These are phyloP conservation scores for Lissonota sp. DNA, from an alignment of 2,888 invertebrate genomes.

Conservation along the genomic window DNA sequence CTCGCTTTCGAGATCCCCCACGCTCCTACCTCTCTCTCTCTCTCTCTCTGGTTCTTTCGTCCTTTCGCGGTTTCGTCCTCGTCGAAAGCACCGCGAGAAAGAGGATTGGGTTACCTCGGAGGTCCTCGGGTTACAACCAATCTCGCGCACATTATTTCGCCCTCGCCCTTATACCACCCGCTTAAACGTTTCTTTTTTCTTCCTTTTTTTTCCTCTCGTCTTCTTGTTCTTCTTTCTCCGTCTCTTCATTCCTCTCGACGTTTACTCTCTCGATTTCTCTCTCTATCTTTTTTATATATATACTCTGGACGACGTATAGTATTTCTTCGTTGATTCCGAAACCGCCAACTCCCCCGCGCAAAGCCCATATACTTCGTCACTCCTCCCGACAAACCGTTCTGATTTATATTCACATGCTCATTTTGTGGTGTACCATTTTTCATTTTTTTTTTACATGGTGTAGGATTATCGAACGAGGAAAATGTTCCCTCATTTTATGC, in stretches of 20 bases:
- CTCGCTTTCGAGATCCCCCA: no score
- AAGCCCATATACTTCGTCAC: constrained; percentile 48
- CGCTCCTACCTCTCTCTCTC: constrained; percentile 14
- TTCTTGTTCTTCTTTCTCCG: constrained; percentile 64
- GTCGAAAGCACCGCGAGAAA: constrained; percentile 60
- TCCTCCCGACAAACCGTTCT: constrained; percentile 65
- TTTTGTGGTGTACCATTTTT: constrained; percentile 49
- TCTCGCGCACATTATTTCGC: constrained; percentile 80
- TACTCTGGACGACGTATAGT: constrained; percentile 32
- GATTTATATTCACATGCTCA: constrained; percentile 78
- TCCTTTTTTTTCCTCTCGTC: constrained; percentile 17
- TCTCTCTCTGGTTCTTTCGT: constrained; percentile 28
- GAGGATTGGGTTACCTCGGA: constrained; percentile 78
- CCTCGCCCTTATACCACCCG: constrained; percentile 67
- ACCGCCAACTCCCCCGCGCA: constrained; percentile 30
- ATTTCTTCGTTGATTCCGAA: constrained; percentile 52
- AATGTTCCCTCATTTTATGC: neutral
- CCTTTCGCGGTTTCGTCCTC: constrained; percentile 54
- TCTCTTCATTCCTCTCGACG: constrained; percentile 61
- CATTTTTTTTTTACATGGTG: neutral
- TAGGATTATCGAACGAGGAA: neutral
- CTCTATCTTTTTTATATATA: neutral
- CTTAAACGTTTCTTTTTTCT: constrained; percentile 54
- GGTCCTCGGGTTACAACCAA: constrained; percentile 82
- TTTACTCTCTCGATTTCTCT: constrained; percentile 33